Evolutionary conservation across 2,113 vertebrate genomes (phyloP).

Genomic region (Nerophis lumbriciformis): DNA sequence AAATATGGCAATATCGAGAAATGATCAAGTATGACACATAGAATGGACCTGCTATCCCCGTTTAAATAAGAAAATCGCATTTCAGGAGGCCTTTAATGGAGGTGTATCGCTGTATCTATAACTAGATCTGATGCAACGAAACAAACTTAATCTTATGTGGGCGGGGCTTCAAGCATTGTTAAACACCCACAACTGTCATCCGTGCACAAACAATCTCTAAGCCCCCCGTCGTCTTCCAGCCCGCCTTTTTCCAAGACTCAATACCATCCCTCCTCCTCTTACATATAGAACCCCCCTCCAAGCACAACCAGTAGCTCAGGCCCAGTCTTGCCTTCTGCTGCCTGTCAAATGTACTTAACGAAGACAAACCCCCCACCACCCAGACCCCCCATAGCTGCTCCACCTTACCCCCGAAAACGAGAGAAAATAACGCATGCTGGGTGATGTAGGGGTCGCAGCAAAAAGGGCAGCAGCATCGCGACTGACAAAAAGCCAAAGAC

Average conservation of each 20-base stretch:
- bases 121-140: too few relatives aligned
- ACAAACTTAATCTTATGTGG: neutral
- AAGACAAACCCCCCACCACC: conserved; percentile 29
- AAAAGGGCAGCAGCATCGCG: conserved; percentile 51
- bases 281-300: conserved; percentile 18
- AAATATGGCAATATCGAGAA: too few relatives aligned
- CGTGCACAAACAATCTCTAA: conserved; percentile 50
- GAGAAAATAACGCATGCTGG: conserved; percentile 34
- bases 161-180: conserved; percentile 23
- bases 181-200: conserved; percentile 26
- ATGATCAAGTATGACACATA: too few relatives aligned
- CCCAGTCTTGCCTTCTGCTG: conserved; percentile 30
- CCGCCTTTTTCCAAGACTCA: conserved; percentile 37
- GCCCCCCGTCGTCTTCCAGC: conserved; percentile 20
- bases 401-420: conserved; percentile 42
- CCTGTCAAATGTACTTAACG: conserved; percentile 73
- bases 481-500: conserved; percentile 59
- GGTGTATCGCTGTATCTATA: too few relatives aligned
- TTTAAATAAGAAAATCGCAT: too few relatives aligned
- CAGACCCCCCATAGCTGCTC: conserved; percentile 22
- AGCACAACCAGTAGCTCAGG: conserved; percentile 15
- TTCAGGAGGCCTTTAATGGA: too few relatives aligned
- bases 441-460: conserved; percentile 22
- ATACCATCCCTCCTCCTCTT: conserved; percentile 16
- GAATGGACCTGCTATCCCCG: too few relatives aligned